phyloP scores from a whole-genome alignment of 2,888 invertebrate genomes.

The Myopa tessellatipennis region DNA sequence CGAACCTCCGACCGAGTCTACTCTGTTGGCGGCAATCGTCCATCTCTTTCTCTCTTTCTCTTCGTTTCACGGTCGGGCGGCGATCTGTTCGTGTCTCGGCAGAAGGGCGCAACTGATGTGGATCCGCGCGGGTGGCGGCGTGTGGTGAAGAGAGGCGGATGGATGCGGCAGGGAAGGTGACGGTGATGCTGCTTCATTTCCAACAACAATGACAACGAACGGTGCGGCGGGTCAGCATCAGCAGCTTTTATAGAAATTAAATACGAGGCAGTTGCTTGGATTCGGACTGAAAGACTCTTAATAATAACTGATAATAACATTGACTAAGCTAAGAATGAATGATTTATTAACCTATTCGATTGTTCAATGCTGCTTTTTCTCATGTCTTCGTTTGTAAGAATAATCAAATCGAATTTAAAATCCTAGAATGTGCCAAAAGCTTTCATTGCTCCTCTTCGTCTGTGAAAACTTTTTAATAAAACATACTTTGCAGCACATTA shows the following conservation, averaged over 20 bases:
- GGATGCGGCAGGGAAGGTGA: not conserved
- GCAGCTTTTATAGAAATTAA: slow-evolving; percentile 33
- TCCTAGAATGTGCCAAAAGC: too few species aligned
- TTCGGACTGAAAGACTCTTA: too few species aligned
- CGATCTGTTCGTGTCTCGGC: not conserved
- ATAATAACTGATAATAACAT: too few species aligned
- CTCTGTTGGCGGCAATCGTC: not conserved
- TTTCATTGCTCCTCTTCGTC: too few species aligned
- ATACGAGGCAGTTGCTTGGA: not conserved
- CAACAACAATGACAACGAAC: too few species aligned
- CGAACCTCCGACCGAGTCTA: slow-evolving; percentile 14
- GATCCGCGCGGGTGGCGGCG: not conserved
- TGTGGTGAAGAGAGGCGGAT: not conserved
- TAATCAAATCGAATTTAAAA: not conserved
- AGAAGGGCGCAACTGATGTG: not conserved
- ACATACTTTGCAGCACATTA: too few species aligned
- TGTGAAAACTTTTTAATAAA: too few species aligned
- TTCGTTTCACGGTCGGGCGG: slow-evolving; percentile 35
- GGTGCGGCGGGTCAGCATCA: not conserved
- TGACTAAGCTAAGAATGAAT: too few species aligned
- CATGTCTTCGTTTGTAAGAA: too few species aligned
- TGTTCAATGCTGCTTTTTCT: too few species aligned
- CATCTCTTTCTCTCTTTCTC: slow-evolving; percentile 18
- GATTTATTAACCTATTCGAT: too few species aligned
- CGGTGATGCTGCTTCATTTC: too few species aligned